Conservation (phyloP, 2,797 vertebrate genomes). For the Sebastiscus albofasciatus region DNA sequence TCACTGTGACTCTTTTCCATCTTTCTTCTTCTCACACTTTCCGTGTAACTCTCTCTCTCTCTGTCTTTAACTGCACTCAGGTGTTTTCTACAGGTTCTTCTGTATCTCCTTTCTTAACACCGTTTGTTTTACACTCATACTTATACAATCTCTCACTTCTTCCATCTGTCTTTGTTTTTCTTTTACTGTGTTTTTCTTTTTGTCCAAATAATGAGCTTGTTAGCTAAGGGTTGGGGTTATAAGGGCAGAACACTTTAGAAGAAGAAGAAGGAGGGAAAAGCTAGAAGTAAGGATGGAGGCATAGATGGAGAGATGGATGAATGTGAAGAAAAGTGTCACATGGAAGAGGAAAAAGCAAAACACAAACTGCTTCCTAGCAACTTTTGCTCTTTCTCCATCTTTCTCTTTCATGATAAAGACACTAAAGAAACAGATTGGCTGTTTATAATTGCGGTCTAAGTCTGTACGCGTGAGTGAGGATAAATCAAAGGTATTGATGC, state of each 20-base stretch:
- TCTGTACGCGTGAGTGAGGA: not conserved
- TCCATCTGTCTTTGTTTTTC: not conserved
- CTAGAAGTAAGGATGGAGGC: not conserved
- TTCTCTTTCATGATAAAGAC: not conserved
- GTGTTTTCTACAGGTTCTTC: conserved; percentile 5
- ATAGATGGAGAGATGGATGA: not conserved
- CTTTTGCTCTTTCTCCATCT: not conserved
- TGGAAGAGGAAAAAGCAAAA: not conserved
- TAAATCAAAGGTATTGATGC: not conserved
- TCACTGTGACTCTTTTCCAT: conserved; percentile 12
- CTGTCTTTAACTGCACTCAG: not conserved
- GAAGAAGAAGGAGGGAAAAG: not conserved
- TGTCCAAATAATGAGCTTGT: not conserved
- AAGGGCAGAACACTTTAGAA: not conserved
- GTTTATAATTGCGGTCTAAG: not conserved
- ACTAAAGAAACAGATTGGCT: not conserved
- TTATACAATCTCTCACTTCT: not conserved
- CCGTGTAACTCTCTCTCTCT: not conserved
- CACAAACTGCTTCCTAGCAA: not conserved
- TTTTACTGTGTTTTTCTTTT: not conserved
- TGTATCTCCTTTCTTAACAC: not conserved
- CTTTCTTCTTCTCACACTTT: conserved; percentile 14
- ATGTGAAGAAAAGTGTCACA: not conserved
- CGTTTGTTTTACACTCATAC: not conserved
- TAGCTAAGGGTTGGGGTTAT: not conserved